Conservation (phyloP, 2,113 vertebrate species). For the Lasiurus borealis region DNA sequence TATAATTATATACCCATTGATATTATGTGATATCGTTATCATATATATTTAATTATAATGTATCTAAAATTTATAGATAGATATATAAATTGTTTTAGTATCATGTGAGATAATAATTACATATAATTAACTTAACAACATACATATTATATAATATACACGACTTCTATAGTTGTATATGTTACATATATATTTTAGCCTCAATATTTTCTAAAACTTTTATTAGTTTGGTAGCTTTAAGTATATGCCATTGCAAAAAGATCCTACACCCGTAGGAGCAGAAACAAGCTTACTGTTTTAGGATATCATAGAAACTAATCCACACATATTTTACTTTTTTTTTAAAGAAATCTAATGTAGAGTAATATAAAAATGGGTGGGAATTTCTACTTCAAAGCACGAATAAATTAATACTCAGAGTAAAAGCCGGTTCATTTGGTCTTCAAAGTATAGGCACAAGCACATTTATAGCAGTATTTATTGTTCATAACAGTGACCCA, state of each 20-base stretch:
- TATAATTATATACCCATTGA: neutral
- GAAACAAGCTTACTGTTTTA: neutral
- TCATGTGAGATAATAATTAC: neutral
- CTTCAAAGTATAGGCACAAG: slow-evolving; percentile 1
- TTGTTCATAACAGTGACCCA: neutral
- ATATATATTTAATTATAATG: neutral
- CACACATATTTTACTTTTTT: neutral
- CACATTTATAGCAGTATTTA: neutral
- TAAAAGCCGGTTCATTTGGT: slow-evolving; percentile 17
- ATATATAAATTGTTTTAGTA: neutral
- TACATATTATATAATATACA: neutral
- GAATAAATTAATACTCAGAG: slow-evolving; percentile 46
- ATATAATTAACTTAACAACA: neutral
- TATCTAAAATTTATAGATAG: neutral
- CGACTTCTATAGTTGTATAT: neutral
- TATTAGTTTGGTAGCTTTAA: neutral
- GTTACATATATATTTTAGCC: neutral
- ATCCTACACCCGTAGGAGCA: accelerated
- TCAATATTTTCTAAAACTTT: neutral
- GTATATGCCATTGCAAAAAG: neutral
- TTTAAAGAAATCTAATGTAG: neutral
- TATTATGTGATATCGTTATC: neutral
- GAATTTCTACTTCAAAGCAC: neutral
- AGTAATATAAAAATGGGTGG: neutral
- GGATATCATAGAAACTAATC: neutral